Evolutionary conservation across 2,888 invertebrate genomes (phyloP).

Genomic region (Teinopalpus imperialis): DNA sequence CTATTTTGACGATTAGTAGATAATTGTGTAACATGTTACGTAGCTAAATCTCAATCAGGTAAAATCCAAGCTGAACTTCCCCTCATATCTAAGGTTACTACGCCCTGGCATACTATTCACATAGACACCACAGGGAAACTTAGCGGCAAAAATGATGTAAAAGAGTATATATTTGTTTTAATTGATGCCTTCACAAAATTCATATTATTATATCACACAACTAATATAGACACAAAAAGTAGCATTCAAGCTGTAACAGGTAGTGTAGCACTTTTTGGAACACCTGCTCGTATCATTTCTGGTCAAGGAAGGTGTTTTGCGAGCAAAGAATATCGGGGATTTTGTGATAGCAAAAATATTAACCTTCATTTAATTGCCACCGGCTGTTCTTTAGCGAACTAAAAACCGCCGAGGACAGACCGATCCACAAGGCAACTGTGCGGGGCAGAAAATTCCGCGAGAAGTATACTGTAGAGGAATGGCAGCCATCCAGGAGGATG

Average conservation of each 20-base stretch:
- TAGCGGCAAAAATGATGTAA: slow-evolving; percentile 36
- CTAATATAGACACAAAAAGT: slow-evolving; percentile 31
- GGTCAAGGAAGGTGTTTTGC: slow-evolving; percentile 31
- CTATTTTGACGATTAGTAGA: slow-evolving; percentile 39
- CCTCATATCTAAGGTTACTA: slow-evolving; percentile 37
- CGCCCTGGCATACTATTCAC: slow-evolving; percentile 41
- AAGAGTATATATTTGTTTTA: slow-evolving; percentile 38
- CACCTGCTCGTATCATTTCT: slow-evolving; percentile 27
- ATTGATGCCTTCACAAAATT: slow-evolving; percentile 40
- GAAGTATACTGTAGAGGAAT: no score
- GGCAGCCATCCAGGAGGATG: no score
- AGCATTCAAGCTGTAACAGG: slow-evolving; percentile 23
- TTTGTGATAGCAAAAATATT: slow-evolving; percentile 32
- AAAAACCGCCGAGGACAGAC: no score
- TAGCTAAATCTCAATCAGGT: slow-evolving; percentile 38
- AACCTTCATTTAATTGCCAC: slow-evolving; percentile 34
- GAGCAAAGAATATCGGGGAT: slow-evolving; percentile 15
- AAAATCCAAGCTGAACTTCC: slow-evolving; percentile 37
- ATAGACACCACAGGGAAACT: slow-evolving; percentile 38
- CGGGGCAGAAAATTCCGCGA: no score
- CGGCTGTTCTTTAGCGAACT: slow-evolving; percentile 31
- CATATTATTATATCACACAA: slow-evolving; percentile 28
- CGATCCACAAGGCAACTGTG: no score
- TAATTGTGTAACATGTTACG: slow-evolving; percentile 40
- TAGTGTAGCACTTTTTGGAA: slow-evolving; percentile 27